Base-by-base conservation (phyloP, 2,797 vertebrate species). In the Characodon lateralis region DNA sequence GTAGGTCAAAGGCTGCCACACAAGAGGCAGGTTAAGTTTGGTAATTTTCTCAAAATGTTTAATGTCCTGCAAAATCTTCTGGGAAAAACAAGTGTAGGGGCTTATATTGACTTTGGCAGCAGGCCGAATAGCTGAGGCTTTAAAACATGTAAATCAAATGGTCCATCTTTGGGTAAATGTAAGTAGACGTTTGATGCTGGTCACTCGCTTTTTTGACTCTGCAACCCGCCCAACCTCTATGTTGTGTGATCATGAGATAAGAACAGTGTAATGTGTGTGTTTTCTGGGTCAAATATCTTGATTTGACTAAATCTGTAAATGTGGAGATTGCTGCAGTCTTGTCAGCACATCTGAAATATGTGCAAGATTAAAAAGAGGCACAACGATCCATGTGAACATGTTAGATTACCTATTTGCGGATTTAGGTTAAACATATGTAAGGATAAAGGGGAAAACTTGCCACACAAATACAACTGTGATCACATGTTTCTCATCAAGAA, bases 11-110 rank as follows among this genome's bases (percentile, higher is more conserved):
- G 96, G 95, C 96, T 96, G 96, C 95, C 95, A 94, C 96, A 95
- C 94, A 92, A 92, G 95, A 97, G 96, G 94, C 94, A 96, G 96
- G 96, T 96, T 95, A 96, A 66, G 96, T 97, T 97, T 97, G 97
- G 98, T 98, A 97, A 98, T 98, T 98, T 97, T 96, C 97, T 97
- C 96, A 96, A 97, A 97, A 97, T 97, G 96, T 97, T 98, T 97
- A 97, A 97, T 94, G 96, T 97, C 96, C 96, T 94, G 93, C 95
- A 94, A 96, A 97, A 96, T 94, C 95, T 97, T 93, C 91, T 96
- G 97, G 97, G 97, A 97, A 97, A 96, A 96, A 84, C 91, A 95
- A 97, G 96, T 94, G 95, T 95, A 92, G 86, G 24, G 87, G 71
- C 93, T 95, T 91, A 85, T 98, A 94, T 97, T 98, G 97, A 97